Evolutionary conservation across 2,797 vertebrate species (phyloP), one percentile per base, ranked within the genome.

Genomic region (Alfaro cultratus): DNA sequence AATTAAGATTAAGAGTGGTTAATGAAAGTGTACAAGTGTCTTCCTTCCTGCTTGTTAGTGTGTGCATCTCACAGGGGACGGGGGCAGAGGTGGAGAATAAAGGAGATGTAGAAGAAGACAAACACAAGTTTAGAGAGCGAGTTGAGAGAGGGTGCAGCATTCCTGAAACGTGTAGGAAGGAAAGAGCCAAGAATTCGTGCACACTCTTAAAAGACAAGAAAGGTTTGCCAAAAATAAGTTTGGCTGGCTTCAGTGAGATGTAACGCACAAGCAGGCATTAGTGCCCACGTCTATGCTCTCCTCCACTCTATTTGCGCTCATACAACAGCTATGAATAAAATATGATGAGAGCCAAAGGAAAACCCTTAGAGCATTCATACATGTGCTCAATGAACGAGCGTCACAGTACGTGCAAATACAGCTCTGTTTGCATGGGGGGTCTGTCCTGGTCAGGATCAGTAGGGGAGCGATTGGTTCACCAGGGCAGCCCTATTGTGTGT

Each of bases 1-100:
- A 92, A 94, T 95, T 93, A 91, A 93, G 92, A 94, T 94, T 89
- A 91, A 90, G 85, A 91, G 91, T 88, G 85, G 90, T 93, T 94
- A 93, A 95, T 94, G 87, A 91, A 92, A 94, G 93, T 83, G 88
- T 87, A 89, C 80, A 91, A 89, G 89, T 76, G 83, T 83, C 90
- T 77, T 85, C 78, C 80, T 87, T 83, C 74, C 78, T 86, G 73
- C 64, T 60, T 78, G 62, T 47, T 73, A 78, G 76, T 74, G 76
- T 83, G 81, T 34, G 68, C 64, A 51, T 76, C 80, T 78, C 80
- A 67, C 76, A 80, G 78, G 13, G 51, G 26, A 26, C 78, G 70
- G 75, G 41, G 83, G 74, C 55, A 41, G 51, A 78, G 60, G 51
- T 68, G 75, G 68, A 74, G 68, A 78, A 75, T 71, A 73, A 77